phyloP scores from a whole-genome alignment of 2,113 vertebrate species.

The Tauraco erythrolophus region DNA sequence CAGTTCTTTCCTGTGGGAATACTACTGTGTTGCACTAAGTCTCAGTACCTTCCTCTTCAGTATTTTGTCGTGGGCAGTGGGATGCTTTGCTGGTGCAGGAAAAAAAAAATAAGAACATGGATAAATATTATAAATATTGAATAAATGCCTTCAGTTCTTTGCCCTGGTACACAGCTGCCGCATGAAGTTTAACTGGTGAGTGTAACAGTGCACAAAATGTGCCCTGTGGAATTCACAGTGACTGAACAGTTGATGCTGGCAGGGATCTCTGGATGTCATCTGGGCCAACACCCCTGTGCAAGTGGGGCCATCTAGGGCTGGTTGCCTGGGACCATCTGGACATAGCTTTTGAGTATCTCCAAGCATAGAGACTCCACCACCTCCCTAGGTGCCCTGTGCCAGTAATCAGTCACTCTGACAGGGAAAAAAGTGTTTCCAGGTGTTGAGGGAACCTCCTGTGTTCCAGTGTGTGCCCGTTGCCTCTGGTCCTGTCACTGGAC shows the following conservation, averaged over 20 bases:
- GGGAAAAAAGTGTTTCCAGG: neutral
- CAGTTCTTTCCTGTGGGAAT: neutral
- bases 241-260: neutral
- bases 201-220: neutral
- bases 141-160: neutral
- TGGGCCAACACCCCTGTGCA: neutral
- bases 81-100: neutral
- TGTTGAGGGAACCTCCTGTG: neutral
- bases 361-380: rapidly evolving
- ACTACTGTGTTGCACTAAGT: neutral
- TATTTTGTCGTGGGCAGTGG: rapidly evolving
- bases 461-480: neutral
- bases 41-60: neutral
- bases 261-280: neutral
- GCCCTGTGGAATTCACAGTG: neutral
- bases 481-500: neutral
- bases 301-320: neutral
- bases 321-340: neutral
- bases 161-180: neutral
- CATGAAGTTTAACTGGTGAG: neutral
- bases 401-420: rapidly evolving
- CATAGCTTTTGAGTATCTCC: neutral
- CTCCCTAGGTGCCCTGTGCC: neutral
- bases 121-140: neutral
- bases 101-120: neutral